A percentile compares a stretch with the other conserved stretches of the same genome.
Evolutionary conservation across 2,113 vertebrate genomes (phyloP).

Genomic region (Sminthopsis crassicaudata): DNA sequence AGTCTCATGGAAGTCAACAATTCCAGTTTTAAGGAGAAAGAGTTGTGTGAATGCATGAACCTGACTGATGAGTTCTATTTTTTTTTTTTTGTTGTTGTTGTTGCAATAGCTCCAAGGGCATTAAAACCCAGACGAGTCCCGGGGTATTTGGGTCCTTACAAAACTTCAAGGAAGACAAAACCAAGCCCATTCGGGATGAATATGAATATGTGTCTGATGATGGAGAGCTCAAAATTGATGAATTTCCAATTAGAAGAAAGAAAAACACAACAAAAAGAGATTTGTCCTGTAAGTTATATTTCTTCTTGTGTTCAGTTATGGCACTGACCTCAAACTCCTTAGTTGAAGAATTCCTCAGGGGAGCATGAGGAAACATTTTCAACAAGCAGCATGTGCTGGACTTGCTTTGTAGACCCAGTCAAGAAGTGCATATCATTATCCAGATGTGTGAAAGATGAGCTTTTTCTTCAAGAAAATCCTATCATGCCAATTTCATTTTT

Average conservation of each 20-base stretch:
- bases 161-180: slow-evolving; percentile 97
- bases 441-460: neutral
- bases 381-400: neutral
- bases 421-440: too few species aligned
- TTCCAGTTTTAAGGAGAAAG: neutral
- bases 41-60: neutral
- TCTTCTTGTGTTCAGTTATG: neutral
- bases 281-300: slow-evolving; percentile 91
- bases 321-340: neutral
- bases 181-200: slow-evolving; percentile 95
- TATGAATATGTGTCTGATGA: slow-evolving; percentile 99
- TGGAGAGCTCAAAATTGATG: slow-evolving; percentile 97
- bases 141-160: slow-evolving; percentile 95
- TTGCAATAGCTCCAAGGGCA: slow-evolving; percentile 90
- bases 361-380: neutral
- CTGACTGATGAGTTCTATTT: neutral
- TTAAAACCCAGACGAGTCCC: slow-evolving; percentile 93
- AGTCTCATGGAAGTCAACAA: neutral
- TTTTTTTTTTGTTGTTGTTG: too few species aligned
- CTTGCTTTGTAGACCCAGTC: neutral
- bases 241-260: slow-evolving; percentile 98
- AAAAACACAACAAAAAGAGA: slow-evolving; percentile 94
- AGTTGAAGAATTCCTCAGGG: neutral
- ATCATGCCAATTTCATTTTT: slow-evolving; percentile 30
- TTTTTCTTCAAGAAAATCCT: neutral